Base-by-base conservation (phyloP, 2,113 vertebrate species). In the Elachura formosa region DNA sequence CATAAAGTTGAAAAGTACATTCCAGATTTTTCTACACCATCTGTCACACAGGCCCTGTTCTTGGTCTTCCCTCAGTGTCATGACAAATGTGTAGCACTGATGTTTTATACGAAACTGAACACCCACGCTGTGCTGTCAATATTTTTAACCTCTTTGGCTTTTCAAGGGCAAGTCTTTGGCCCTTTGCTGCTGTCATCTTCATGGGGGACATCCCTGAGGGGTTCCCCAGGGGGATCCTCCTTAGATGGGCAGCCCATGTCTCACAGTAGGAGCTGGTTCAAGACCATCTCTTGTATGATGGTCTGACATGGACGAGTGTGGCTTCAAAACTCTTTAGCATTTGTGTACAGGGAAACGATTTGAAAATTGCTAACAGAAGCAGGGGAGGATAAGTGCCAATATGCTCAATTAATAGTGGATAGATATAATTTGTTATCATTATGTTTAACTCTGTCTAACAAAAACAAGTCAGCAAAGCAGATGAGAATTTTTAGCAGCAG, bases 11-110 rank as follows among this genome's bases (percentile, higher is more conserved):
- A 87, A 87, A 76, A 95, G 67, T 51, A 73, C 26, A 51, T 34
- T 73, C 46, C 51, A 76, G 48, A 76, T 89, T 87, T 68, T 87
- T 71, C 59, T 55, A 6, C 5, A 4, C 43, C 71, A 69, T 90
- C 73, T 96, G 84, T 83, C 82, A 79, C 77, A 88, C 16, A 68
- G 45, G 51, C 58, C 34, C 34, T 82, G 54, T 62, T 84, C 51
- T 72, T 87, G 84, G 91, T 78, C 82, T 76, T 85, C 58, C 73
- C 43, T 91, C 41, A 31, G 46, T 62, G 41, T 59, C 54, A 73
- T 17, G 55, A 46, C 46, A 78, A 91, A 73, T 31, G 66, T 3
- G 54, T 38, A 61, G 29, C 52, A 45, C 33, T 41, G 59, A 56
- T 88, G 36, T 46, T 84, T 87, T 59, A 20, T 25, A 59, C 49